Percentiles rank a stretch among this genome's conserved stretches.
Evolutionary conservation across 2,113 vertebrate species (phyloP).

Genomic region (Coptodon bakossiorum): DNA sequence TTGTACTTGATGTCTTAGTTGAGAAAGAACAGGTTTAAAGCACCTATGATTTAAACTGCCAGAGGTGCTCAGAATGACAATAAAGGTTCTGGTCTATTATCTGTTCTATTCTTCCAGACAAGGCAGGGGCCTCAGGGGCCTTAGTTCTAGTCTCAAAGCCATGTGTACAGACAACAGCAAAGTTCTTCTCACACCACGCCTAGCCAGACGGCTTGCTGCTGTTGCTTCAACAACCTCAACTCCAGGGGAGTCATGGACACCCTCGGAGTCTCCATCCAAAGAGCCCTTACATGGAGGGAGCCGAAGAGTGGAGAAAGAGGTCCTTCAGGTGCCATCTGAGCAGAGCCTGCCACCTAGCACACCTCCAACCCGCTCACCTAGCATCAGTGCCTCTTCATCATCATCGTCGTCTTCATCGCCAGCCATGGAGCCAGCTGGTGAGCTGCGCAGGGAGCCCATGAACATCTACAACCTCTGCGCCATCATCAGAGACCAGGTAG

Average conservation of each 20-base stretch:
- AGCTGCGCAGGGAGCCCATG: slow-evolving; percentile 90
- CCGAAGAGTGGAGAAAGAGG: slow-evolving; percentile 27
- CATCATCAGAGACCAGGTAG: slow-evolving; percentile 95
- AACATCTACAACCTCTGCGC: slow-evolving; percentile 96
- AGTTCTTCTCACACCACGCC: slow-evolving; percentile 86
- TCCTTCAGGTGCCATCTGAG: not conserved
- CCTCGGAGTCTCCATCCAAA: slow-evolving; percentile 73
- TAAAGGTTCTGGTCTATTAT: not conserved
- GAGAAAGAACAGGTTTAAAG: not conserved
- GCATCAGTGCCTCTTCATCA: slow-evolving; percentile 88
- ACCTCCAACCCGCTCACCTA: slow-evolving; percentile 78
- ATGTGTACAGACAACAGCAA: slow-evolving; percentile 82
- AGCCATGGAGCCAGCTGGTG: slow-evolving; percentile 76
- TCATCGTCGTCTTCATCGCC: slow-evolving; percentile 80
- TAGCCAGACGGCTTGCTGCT: slow-evolving; percentile 78
- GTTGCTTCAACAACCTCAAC: slow-evolving; percentile 67
- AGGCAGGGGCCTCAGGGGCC: slow-evolving; percentile 81
- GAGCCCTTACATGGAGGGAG: slow-evolving; percentile 71
- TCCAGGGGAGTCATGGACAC: slow-evolving; percentile 70
- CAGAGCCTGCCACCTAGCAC: slow-evolving; percentile 70
- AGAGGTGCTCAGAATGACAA: not conserved
- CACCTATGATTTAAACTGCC: not conserved
- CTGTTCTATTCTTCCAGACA: slow-evolving; percentile 62
- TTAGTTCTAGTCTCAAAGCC: slow-evolving; percentile 76
- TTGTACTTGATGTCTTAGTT: not conserved